Base-by-base conservation (phyloP, 2,888 invertebrate species). In the Tridacna crocea region DNA sequence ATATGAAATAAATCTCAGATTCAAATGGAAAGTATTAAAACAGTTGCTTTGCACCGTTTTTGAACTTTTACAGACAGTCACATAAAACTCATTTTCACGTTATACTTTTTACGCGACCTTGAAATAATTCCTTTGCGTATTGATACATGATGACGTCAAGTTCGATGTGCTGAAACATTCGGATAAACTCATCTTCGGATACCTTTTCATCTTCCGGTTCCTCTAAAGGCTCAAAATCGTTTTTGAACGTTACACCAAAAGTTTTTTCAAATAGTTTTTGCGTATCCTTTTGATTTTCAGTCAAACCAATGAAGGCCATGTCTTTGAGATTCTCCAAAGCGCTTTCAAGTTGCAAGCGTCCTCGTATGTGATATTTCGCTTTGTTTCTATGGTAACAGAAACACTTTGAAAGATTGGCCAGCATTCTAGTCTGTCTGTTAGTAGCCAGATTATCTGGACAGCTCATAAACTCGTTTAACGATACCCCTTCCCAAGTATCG, bases 371-470 rank as follows among this genome's bases (percentile, higher is more conserved):
- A 36, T 51, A 58, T 47, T 75, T 75, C 24, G 73, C 47, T n/a
- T 70, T 60, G 19, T 72, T 63, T 66, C 79, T 82, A 22, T 79
- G 63, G 63, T 87, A 87, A 77, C 87, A 87, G 4, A 77, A 58
- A 65, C 87, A 83, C 66, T 81, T 76, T 17, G 78, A 75, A 17
- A 87, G 74, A 73, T 87, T 75, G 0, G 87, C 87, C 12, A 87
- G n/a, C 87, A 87, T 87, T 22, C 87, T 55, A 0, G 87, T 87
- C 36, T 84, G 84, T 72, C 87, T 73, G 70, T 87, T 84, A 15
- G 68, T 79, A 4, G 87, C 87, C 11, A 87, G 82, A 66, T 87
- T 87, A 27, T 87, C 82, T 17, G n/a, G 36, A 51, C 87, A 87
- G 0, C 77, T 77, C 83, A 87, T 84, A 48, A 87, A 87, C 48